Conservation (phyloP, 2,113 vertebrate genomes). For the Oreochromis spilurus region DNA sequence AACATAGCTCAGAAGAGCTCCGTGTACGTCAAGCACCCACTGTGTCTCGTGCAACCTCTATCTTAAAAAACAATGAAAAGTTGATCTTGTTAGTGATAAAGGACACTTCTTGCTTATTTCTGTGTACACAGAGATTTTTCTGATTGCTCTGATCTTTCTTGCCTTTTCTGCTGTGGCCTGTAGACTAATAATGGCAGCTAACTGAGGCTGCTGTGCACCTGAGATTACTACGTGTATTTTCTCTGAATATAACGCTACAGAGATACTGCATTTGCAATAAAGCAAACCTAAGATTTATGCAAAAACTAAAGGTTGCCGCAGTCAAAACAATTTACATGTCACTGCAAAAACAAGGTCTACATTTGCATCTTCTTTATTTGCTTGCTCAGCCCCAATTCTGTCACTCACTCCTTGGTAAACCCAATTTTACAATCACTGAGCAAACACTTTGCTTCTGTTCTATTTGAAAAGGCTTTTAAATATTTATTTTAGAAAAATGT, state of each 20-base stretch:
- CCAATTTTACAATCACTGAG: neutral
- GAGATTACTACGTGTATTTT: fast-evolving
- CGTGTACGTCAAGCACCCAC: neutral
- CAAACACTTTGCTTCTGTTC: neutral
- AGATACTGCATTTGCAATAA: neutral
- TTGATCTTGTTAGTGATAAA: neutral
- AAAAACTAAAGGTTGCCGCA: slow-evolving; percentile 4
- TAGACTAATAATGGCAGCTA: neutral
- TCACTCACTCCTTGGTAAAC: neutral
- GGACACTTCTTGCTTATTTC: neutral
- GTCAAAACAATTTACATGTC: slow-evolving; percentile 50
- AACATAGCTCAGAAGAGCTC: neutral
- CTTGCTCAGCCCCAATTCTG: neutral
- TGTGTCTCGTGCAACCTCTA: neutral
- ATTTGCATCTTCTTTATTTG: slow-evolving; percentile 49
- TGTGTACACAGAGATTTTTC: neutral
- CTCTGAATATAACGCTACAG: neutral
- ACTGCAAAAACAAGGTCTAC: slow-evolving; percentile 21
- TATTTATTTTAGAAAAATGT: neutral
- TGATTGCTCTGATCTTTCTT: neutral
- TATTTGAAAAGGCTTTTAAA: neutral
- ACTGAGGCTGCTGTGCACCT: neutral
- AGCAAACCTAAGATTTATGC: slow-evolving; percentile 1
- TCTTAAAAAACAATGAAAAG: neutral
- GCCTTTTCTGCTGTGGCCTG: neutral